Evolutionary conservation across 2,797 vertebrate species (phyloP).

Genomic region (Eupleurogrammus muticus): DNA sequence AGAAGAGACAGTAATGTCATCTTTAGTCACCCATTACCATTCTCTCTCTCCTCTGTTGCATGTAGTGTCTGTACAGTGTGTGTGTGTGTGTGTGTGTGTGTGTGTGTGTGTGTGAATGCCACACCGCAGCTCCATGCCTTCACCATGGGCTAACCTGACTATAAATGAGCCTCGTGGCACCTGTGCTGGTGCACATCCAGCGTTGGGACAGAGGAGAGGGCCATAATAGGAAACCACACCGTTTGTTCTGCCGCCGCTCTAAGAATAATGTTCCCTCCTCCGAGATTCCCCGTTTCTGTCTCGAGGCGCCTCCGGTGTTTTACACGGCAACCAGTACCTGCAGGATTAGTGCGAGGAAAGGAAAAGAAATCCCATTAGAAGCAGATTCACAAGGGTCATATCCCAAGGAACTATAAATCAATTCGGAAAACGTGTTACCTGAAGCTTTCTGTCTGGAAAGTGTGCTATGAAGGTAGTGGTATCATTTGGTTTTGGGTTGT

Average conservation of each 20-base stretch:
- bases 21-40: constrained; percentile 69
- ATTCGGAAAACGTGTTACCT: neutral
- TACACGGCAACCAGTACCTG: constrained; percentile 6
- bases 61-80: constrained; percentile 17
- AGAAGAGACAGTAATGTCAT: constrained; percentile 67
- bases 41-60: constrained; percentile 55
- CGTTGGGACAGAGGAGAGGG: constrained; percentile 55
- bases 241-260: constrained; percentile 63
- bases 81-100: constrained; percentile 26
- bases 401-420: too few species aligned
- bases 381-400: neutral
- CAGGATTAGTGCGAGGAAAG: neutral
- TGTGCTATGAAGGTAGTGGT: neutral
- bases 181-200: constrained; percentile 61
- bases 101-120: constrained; percentile 24
- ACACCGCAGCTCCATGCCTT: constrained; percentile 58
- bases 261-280: constrained; percentile 48
- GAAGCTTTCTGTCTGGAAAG: neutral
- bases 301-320: constrained; percentile 17
- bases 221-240: constrained; percentile 58
- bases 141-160: constrained; percentile 66
- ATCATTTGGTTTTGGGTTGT: neutral
- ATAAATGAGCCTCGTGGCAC: constrained; percentile 69
- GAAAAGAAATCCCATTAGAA: neutral
- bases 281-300: constrained; percentile 25